Evolutionary conservation across 92 coral and sea anemone species (phyloP).

Genomic region (Porites rus): DNA sequence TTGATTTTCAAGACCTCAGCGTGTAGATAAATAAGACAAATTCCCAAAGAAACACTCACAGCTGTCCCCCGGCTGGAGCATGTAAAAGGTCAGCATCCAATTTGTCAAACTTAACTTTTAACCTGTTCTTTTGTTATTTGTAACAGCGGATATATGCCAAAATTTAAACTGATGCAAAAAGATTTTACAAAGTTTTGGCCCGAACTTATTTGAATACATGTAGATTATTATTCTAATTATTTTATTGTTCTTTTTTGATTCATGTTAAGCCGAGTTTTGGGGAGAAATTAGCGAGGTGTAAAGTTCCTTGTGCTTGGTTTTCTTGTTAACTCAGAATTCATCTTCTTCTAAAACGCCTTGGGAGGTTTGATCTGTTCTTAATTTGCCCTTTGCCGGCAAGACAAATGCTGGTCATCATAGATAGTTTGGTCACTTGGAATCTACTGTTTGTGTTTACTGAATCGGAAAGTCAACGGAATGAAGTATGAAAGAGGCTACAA

Average conservation of each 20-base stretch:
- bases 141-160: too few species aligned
- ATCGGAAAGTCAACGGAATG: not conserved
- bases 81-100: too few species aligned
- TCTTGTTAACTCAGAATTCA: not conserved
- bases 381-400: not conserved
- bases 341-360: not conserved
- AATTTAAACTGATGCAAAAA: too few species aligned
- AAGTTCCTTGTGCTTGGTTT: too few species aligned
- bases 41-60: too few species aligned
- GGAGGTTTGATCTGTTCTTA: not conserved
- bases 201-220: too few species aligned
- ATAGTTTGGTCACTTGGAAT: not conserved
- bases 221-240: not conserved
- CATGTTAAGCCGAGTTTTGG: too few species aligned
- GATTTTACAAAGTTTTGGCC: not conserved
- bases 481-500: not conserved
- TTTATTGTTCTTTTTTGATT: not conserved
- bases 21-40: too few species aligned
- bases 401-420: not conserved
- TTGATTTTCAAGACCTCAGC: not conserved
- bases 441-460: slow-evolving; percentile 29
- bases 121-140: too few species aligned
- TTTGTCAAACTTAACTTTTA: too few species aligned
- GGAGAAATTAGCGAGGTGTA: not conserved
- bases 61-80: too few species aligned